Evolutionary conservation across 1,140 invertebrate species (phyloP), one percentile per base, ranked within the genome.

Genomic region (Ostrea denselamellosa): DNA sequence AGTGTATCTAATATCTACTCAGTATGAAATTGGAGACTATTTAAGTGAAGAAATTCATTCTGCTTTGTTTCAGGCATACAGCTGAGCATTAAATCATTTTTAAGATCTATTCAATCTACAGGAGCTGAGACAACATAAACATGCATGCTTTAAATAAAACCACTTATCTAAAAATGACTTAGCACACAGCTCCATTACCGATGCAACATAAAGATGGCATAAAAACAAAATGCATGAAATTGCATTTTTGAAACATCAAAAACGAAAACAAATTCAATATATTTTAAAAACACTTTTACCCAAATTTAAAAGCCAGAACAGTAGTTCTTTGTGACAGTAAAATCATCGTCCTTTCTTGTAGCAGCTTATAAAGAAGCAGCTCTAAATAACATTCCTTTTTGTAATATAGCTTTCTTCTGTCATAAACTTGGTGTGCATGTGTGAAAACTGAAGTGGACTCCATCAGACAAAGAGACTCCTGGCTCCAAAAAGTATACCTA

Each of bases 151-250:
- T 28, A 34, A 77, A 25, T 77, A 77, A 10, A 34, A 8, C 14
- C 68, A 77, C 68, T 77, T 77, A 77, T 77, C 12, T 7, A 44
- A 44, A 25, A 77, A 34, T 77, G 68, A 77, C 68, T 77, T 77
- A 77, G 68, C 68, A 77, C 68, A 77, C 22, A 10, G 28, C 22
- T 77, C 68, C 68, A 77, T 77, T 77, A 77, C 12, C 25, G 28
- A 8, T 12, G 25, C 22, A 25, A 77, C 25, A 77, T 77, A 77
- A 77, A 77, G 68, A 25, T 34, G 28, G 25, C 68, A 77, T 77
- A 77, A 77, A 77, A 77, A 77, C 68, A 77, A 77, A 77, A 34
- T 77, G 68, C 68, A 77, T 77, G 68, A 77, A 77, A 77, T 77
- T 77, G 68, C 68, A 77, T 28, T 77, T 77, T 28, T 77, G 22